Conservation (phyloP, 2,797 vertebrate species). For the Neoniphon sammara region DNA sequence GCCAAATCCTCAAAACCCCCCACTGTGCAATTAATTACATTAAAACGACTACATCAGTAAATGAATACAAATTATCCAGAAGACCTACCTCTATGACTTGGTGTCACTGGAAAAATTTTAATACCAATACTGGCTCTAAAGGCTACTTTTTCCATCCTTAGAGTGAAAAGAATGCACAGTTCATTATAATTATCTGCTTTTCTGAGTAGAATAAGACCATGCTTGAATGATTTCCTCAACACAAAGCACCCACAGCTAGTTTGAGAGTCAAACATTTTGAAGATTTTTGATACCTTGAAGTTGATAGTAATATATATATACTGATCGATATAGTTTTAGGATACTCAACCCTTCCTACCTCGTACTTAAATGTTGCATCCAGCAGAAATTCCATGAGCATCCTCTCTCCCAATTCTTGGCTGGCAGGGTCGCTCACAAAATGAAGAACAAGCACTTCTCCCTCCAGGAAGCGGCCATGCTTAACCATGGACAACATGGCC, state of each 20-base stretch:
- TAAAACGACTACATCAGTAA: neutral
- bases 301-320: neutral
- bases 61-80: neutral
- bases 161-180: neutral
- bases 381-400: conserved; percentile 87
- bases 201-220: neutral
- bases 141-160: neutral
- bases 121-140: neutral
- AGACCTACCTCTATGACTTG: neutral
- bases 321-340: neutral
- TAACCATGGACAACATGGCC: conserved; percentile 90
- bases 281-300: neutral
- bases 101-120: neutral
- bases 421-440: conserved; percentile 90
- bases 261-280: neutral
- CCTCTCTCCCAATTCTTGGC: conserved; percentile 82
- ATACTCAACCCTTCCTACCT: conserved; percentile 81
- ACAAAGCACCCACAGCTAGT: neutral
- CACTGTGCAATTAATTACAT: neutral
- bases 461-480: conserved; percentile 84
- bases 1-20: neutral
- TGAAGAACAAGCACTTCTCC: conserved; percentile 89
- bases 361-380: conserved; percentile 86
- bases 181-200: neutral
- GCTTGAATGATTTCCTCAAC: neutral